Conservation (phyloP, 1,140 invertebrate species). For the Drosophila bifasciata region DNA sequence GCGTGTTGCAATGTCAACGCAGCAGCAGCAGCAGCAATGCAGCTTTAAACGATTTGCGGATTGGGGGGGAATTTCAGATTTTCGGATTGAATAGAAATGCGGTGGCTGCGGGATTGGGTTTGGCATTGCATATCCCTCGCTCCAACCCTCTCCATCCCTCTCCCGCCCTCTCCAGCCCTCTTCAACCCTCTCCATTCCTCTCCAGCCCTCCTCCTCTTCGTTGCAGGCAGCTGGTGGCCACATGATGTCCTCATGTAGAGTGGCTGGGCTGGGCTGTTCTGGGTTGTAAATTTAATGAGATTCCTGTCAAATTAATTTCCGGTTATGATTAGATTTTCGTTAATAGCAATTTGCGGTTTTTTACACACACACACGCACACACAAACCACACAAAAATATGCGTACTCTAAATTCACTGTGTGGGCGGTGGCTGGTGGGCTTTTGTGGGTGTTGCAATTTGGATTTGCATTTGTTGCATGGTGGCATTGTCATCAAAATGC, state of each 20-base stretch:
- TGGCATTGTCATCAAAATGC: slow-evolving; percentile 36
- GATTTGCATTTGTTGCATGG: slow-evolving; percentile 61
- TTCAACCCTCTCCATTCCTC: neutral
- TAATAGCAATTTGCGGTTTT: slow-evolving; percentile 84
- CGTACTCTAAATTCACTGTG: slow-evolving; percentile 11
- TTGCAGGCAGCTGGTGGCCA: slow-evolving; percentile 40
- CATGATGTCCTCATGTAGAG: slow-evolving; percentile 39
- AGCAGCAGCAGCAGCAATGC: slow-evolving; percentile 36
- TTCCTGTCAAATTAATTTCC: slow-evolving; percentile 84
- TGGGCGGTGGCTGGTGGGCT: neutral
- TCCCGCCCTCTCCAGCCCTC: neutral
- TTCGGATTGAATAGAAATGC: slow-evolving; percentile 15
- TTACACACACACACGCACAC: no score
- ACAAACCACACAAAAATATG: slow-evolving; percentile 58
- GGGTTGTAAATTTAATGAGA: slow-evolving; percentile 84
- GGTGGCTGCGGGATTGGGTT: neutral
- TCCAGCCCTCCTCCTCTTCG: no score
- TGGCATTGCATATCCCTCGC: no score
- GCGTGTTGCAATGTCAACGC: slow-evolving; percentile 72
- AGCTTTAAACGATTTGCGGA: slow-evolving; percentile 73
- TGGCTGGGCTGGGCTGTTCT: no score
- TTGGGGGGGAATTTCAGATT: slow-evolving; percentile 6
- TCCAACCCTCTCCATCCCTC: neutral
- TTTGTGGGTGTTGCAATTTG: slow-evolving; percentile 38
- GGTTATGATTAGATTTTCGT: slow-evolving; percentile 84